phyloP scores from a whole-genome alignment of 2,888 invertebrate genomes.

The Tachina grossa region DNA sequence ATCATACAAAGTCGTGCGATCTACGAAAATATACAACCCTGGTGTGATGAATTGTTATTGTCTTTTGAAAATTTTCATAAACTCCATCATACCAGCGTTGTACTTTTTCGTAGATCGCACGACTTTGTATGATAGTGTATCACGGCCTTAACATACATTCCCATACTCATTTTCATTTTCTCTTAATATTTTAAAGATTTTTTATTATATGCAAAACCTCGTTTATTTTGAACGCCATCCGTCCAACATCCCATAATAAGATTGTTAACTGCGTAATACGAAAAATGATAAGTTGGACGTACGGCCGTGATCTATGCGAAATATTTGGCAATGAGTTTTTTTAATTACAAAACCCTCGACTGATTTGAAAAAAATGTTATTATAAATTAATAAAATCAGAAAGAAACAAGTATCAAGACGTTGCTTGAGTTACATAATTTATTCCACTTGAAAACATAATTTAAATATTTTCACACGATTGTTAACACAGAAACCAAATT shows the following conservation, averaged over 20 bases:
- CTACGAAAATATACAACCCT: no score
- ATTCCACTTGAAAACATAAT: slow-evolving; percentile 22
- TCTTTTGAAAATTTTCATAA: no score
- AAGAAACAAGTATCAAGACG: neutral
- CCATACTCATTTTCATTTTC: no score
- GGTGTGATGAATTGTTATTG: no score
- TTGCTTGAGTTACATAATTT: slow-evolving; percentile 28
- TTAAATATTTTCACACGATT: slow-evolving; percentile 54
- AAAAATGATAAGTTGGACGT: neutral
- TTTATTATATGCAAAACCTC: neutral
- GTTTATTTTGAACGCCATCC: neutral
- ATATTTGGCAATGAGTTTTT: slow-evolving; percentile 35
- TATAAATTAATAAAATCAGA: neutral
- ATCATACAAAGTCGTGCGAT: no score
- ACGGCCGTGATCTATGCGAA: slow-evolving; percentile 7
- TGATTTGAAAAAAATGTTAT: slow-evolving; percentile 11
- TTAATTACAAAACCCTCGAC: slow-evolving; percentile 1
- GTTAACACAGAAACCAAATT: slow-evolving; percentile 14
- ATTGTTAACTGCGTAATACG: neutral
- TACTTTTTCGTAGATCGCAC: no score
- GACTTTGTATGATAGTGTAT: no score
- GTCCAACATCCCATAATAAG: neutral
- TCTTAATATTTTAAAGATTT: no score
- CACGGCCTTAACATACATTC: no score
- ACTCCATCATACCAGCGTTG: no score